Evolutionary conservation across 2,797 vertebrate species (phyloP).

Genomic region (Tamandua tetradactyla): DNA sequence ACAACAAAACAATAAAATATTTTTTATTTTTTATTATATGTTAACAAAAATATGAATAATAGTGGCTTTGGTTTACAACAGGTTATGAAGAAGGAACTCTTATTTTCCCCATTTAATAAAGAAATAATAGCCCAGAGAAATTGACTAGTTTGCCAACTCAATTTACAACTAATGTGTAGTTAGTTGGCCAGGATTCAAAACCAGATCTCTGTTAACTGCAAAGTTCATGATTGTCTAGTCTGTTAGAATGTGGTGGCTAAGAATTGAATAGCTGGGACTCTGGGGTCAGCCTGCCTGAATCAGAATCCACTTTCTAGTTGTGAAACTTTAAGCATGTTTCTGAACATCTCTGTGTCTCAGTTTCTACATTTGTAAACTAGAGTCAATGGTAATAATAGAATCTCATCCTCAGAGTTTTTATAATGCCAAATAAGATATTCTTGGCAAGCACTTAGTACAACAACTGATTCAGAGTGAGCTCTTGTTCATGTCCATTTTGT

Average conservation of each 20-base stretch:
- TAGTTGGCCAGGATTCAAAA: background rate
- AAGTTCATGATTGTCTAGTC: accelerated
- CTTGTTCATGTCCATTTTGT: background rate
- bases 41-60: background rate
- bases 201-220: background rate
- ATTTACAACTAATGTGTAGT: background rate
- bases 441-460: background rate
- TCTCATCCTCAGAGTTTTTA: background rate
- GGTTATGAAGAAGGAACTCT: background rate
- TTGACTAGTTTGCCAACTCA: background rate
- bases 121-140: background rate
- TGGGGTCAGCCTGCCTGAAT: background rate
- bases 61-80: background rate
- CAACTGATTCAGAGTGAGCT: background rate
- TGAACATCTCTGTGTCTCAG: background rate
- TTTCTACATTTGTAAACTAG: background rate
- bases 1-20: background rate
- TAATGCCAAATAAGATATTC: background rate
- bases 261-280: too few relatives aligned
- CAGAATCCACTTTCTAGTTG: background rate
- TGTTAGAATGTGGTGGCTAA: background rate
- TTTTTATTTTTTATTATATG: too few relatives aligned
- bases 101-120: background rate
- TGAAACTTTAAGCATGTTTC: background rate
- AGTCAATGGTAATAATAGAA: background rate